phyloP scores from a whole-genome alignment of 2,888 invertebrate species.

The Diloba caeruleocephala region DNA sequence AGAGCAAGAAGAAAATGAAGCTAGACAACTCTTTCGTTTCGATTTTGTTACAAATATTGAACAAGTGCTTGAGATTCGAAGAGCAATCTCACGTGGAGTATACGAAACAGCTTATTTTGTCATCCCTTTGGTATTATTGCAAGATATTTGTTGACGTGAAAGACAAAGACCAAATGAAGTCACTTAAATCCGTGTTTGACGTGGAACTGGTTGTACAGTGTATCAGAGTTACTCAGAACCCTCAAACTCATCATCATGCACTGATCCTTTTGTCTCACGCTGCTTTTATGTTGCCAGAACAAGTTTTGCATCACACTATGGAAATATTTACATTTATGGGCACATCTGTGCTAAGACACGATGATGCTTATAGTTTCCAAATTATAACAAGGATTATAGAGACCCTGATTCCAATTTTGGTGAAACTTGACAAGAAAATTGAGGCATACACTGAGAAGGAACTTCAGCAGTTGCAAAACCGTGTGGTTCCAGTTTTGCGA shows the following conservation, averaged over 20 bases:
- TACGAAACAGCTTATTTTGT: conserved; percentile 95
- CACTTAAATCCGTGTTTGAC: conserved; percentile 88
- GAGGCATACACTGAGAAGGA: conserved; percentile 75
- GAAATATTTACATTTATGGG: conserved; percentile 99
- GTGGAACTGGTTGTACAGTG: conserved; percentile 96
- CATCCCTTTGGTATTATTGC: conserved; percentile 93
- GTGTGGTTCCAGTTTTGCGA: conserved; percentile 92
- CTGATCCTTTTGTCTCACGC: conserved; percentile 94
- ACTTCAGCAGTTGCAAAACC: conserved; percentile 77
- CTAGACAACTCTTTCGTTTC: conserved; percentile 92
- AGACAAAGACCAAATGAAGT: conserved; percentile 77
- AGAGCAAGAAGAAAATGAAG: conserved; percentile 94
- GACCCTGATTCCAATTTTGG: conserved; percentile 95
- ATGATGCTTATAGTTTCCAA: conserved; percentile 98
- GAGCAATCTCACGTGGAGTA: conserved; percentile 96
- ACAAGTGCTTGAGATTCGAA: conserved; percentile 94
- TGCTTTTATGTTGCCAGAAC: conserved; percentile 93
- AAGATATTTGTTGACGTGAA: conserved; percentile 86
- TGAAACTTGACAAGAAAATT: conserved; percentile 83
- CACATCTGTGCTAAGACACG: conserved; percentile 96
- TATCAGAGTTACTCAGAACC: conserved; percentile 96
- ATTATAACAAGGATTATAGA: conserved; percentile 97
- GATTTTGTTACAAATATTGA: conserved; percentile 93
- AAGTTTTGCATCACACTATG: conserved; percentile 97
- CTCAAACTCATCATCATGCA: conserved; percentile 98